phyloP scores from a whole-genome alignment of 2,888 invertebrate genomes.

The Cantharis flavilabris region DNA sequence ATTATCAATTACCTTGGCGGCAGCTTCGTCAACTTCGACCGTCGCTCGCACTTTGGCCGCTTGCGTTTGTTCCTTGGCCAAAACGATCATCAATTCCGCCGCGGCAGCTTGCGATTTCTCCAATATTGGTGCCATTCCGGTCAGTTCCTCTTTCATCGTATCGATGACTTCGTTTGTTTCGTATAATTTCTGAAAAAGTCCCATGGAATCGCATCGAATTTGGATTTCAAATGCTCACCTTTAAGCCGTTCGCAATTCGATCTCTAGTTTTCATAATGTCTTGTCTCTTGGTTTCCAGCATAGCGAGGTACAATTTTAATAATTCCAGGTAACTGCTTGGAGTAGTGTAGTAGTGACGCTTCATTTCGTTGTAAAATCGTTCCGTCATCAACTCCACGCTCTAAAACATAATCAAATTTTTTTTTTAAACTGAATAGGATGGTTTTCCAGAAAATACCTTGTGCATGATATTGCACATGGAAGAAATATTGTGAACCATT shows the following conservation, averaged over 20 bases:
- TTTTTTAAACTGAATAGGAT: no score
- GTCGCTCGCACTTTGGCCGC: constrained; percentile 80
- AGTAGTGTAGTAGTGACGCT: constrained; percentile 86
- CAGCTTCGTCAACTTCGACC: constrained; percentile 82
- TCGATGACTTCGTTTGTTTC: constrained; percentile 82
- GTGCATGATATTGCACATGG: constrained; percentile 75
- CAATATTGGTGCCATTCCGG: constrained; percentile 79
- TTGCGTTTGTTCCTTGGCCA: constrained; percentile 79
- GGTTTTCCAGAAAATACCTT: constrained; percentile 55
- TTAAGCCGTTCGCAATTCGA: constrained; percentile 76
- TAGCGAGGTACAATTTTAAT: constrained; percentile 74
- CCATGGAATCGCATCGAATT: background rate
- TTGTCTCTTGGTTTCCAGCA: constrained; percentile 71
- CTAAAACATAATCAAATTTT: no score
- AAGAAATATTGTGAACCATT: constrained; percentile 60
- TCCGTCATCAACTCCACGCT: constrained; percentile 81
- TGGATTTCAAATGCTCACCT: constrained; percentile 45
- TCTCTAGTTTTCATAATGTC: constrained; percentile 69
- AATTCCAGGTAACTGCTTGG: constrained; percentile 90
- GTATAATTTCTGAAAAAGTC: constrained; percentile 66
- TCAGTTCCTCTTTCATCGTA: constrained; percentile 83
- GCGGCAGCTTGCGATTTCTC: constrained; percentile 78
- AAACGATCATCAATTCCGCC: constrained; percentile 71
- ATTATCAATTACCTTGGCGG: constrained; percentile 64
- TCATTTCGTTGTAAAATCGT: constrained; percentile 78